phyloP scores from a whole-genome alignment of 2,888 invertebrate species.

The Mayetiola destructor region DNA sequence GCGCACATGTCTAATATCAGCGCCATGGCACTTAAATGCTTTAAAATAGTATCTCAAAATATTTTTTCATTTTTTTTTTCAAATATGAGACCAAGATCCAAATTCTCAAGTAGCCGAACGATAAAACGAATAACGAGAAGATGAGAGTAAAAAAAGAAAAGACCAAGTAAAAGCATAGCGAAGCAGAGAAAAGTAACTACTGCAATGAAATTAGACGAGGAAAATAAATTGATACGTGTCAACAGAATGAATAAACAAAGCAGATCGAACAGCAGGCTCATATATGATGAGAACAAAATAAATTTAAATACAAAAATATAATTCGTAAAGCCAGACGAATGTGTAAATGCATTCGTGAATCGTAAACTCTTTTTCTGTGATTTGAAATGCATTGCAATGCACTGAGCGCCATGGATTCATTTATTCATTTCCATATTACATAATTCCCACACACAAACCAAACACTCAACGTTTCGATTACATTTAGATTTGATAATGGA shows the following conservation, averaged over 20 bases:
- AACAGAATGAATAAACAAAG: background rate
- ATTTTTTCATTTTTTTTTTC: too few species aligned
- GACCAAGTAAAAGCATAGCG: too few species aligned
- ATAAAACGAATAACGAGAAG: background rate
- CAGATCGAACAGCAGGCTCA: background rate
- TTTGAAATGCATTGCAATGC: background rate
- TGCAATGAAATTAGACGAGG: background rate
- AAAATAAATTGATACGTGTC: background rate
- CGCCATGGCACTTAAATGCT: slow-evolving; percentile 10
- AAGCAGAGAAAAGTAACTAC: slow-evolving; percentile 1
- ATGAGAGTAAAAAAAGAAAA: slow-evolving; percentile 5
- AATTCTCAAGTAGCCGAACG: background rate
- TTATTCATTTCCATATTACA: background rate
- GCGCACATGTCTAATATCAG: slow-evolving; percentile 13
- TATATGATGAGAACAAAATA: slow-evolving; percentile 8
- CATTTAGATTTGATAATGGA: background rate
- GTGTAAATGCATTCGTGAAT: background rate
- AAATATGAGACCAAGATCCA: too few species aligned
- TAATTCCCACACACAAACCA: slow-evolving; percentile 4
- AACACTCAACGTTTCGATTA: background rate
- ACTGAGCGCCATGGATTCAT: background rate
- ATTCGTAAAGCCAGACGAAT: slow-evolving; percentile 8
- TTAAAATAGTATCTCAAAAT: too few species aligned
- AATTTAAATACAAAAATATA: too few species aligned
- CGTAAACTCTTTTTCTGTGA: background rate